These are phyloP conservation scores for Oryzias javanicus DNA, from an alignment of 2,113 vertebrate species.

Conservation along the genomic window DNA sequence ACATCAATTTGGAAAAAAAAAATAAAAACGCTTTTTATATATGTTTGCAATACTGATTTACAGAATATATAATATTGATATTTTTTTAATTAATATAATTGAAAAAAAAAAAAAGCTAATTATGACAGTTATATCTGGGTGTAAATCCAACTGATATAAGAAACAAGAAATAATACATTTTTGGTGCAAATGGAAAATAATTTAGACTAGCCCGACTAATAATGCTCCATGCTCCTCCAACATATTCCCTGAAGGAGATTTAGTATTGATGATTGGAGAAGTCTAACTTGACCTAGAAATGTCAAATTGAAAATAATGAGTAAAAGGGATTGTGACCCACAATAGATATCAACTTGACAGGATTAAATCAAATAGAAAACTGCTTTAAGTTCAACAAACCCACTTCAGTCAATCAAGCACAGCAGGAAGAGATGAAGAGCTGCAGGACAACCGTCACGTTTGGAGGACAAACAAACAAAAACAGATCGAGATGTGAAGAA, in stretches of 20 bases:
- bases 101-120: too few relatives aligned
- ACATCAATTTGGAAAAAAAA: too few relatives aligned
- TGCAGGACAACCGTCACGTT: too few relatives aligned
- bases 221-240: not conserved
- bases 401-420: not conserved
- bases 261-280: constrained; percentile 3
- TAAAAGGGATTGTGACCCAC: constrained; percentile 3
- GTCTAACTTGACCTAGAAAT: constrained; percentile 47
- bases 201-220: not conserved
- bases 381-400: not conserved
- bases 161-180: not conserved
- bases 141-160: too few relatives aligned
- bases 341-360: constrained; percentile 5
- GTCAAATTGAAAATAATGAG: constrained; percentile 3
- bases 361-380: constrained; percentile 21
- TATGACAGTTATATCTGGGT: too few relatives aligned
- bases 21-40: too few relatives aligned
- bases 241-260: constrained; percentile 8
- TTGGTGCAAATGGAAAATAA: not conserved
- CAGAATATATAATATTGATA: too few relatives aligned
- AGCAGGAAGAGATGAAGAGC: not conserved
- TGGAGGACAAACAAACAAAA: too few relatives aligned
- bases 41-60: too few relatives aligned
- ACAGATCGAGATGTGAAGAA: not conserved
- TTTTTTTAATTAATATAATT: too few relatives aligned